phyloP scores from a whole-genome alignment of 2,113 vertebrate species.

The Solea solea region DNA sequence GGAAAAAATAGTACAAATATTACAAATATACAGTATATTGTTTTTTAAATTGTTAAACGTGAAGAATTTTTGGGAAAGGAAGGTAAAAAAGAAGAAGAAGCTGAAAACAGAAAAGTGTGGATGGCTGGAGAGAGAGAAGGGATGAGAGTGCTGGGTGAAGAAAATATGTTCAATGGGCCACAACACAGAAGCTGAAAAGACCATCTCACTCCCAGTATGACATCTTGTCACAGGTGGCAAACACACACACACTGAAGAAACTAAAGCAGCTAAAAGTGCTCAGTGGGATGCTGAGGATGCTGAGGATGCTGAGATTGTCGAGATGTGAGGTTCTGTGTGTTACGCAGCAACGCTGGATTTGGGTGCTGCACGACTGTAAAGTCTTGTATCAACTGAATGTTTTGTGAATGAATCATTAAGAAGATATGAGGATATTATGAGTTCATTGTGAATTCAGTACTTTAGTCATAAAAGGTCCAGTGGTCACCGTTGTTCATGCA shows the following conservation, averaged over 20 bases:
- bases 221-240: slow-evolving; percentile 57
- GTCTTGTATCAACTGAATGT: slow-evolving; percentile 17
- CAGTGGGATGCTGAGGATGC: slow-evolving; percentile 5
- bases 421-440: background rate
- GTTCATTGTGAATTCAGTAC: background rate
- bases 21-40: background rate
- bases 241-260: slow-evolving; percentile 12
- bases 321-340: slow-evolving; percentile 2
- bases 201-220: slow-evolving; percentile 61
- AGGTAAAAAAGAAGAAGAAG: slow-evolving; percentile 17
- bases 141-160: slow-evolving; percentile 37
- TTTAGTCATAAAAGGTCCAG: no score
- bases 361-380: background rate
- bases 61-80: slow-evolving; percentile 11
- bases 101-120: slow-evolving; percentile 35
- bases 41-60: slow-evolving; percentile 6
- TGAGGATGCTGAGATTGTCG: no score
- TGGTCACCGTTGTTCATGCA: no score
- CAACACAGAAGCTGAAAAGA: slow-evolving; percentile 50
- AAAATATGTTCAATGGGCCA: slow-evolving; percentile 59
- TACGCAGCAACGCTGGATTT: slow-evolving; percentile 4
- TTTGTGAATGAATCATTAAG: slow-evolving; percentile 20
- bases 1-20: background rate
- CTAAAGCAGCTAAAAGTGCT: slow-evolving; percentile 29
- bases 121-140: slow-evolving; percentile 35